phyloP scores from a whole-genome alignment of 2,888 invertebrate species.

The Eristalis intricaria region DNA sequence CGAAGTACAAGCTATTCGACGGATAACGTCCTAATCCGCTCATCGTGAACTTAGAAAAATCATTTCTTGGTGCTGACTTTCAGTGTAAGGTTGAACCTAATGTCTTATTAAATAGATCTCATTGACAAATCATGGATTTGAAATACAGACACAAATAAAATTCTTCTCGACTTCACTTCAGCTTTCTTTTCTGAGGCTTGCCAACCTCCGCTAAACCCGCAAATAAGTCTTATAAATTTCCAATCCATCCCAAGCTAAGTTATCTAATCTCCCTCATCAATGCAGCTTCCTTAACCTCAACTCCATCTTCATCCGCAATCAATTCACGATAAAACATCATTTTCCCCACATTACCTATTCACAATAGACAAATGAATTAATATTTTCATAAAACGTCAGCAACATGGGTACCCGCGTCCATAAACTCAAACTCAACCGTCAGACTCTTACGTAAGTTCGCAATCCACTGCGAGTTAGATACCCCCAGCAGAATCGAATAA shows the following conservation, averaged over 20 bases:
- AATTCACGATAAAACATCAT: not conserved
- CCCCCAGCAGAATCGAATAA: slow-evolving; percentile 10
- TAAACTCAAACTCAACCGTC: not conserved
- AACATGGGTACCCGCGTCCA: not conserved
- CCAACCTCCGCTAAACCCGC: not conserved
- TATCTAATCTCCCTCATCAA: not conserved
- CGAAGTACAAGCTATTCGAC: too few relatives aligned
- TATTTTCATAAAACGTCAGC: not conserved
- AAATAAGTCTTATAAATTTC: not conserved
- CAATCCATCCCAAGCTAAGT: not conserved
- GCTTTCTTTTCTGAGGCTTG: too few relatives aligned
- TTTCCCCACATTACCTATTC: not conserved
- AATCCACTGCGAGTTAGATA: not conserved
- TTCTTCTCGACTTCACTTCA: too few relatives aligned
- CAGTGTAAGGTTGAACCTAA: too few relatives aligned
- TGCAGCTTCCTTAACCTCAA: not conserved
- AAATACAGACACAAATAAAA: too few relatives aligned
- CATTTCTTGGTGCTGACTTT: too few relatives aligned
- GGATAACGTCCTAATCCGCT: too few relatives aligned
- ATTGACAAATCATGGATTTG: too few relatives aligned
- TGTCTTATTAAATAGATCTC: too few relatives aligned
- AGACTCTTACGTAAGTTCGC: not conserved
- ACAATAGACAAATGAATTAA: not conserved
- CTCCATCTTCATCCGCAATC: not conserved
- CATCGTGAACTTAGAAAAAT: too few relatives aligned